Base-by-base conservation (phyloP, 1,140 invertebrate species). In the Drosophila melanica region DNA sequence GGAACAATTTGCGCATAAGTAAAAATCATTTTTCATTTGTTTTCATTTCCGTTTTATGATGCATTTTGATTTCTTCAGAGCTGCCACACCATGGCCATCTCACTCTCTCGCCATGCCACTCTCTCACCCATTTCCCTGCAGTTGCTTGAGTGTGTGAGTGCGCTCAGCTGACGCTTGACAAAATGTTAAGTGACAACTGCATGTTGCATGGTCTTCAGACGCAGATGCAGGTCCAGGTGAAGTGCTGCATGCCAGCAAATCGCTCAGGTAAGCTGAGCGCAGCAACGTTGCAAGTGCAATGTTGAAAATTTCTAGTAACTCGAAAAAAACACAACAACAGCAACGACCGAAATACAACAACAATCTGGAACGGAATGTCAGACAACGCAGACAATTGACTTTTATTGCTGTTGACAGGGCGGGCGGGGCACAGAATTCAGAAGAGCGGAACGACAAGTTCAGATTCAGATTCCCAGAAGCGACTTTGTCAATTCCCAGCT, bases 21-120 rank as follows among this genome's bases (percentile, higher is more conserved):
- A 77, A 81, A 86, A 86, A 81, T 86, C 78, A 86, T 86, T 86
- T 86, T 86, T 86, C 82, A 86, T 86, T 86, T 86, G 82, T 86
- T 86, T 86, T 86, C 78, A 86, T 86, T 86, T 86, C 78, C 78
- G 78, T 79, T 86, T 68, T 73, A 86, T 81, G 81, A 86, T 76
- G 67, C 70, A 81, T 86, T 86, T 79, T 86, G 81, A 86, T 86
- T 86, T 81, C 75, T 76, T 67, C 68, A 79, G 66, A 86, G 69
- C 60, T 77, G 70, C 51, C 60, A 48, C 63, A 64, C 23, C n/a
- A 14, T 58, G 55, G 39, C 27, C 37, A 35, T 4, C 50, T 23
- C 12, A 14, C 20, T 27, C 27, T 27, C 27, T 27, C 7, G 6
- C 18, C 9, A n/a, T 35, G 6, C 27, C 20, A 42, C 27, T 42